Percentiles rank a stretch among this genome's conserved stretches.
These are phyloP conservation scores for Dolichallabes microphthalmus DNA, from an alignment of 2,113 vertebrate genomes.

Conservation along the genomic window DNA sequence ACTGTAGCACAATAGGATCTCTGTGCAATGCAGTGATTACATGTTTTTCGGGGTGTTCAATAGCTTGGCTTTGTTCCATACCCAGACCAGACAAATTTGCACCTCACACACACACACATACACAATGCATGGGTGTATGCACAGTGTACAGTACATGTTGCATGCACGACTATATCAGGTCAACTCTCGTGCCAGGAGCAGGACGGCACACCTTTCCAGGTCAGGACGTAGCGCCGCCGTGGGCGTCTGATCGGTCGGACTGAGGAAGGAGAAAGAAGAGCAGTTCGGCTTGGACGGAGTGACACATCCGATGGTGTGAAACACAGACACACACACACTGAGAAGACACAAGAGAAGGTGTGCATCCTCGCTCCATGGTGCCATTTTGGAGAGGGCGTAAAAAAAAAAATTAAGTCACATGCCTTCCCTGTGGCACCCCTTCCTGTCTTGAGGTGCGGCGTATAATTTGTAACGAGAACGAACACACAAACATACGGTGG, in stretches of 20 bases:
- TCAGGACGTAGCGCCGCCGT: constrained; percentile 17
- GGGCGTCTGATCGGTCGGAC: constrained; percentile 6
- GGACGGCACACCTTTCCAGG: constrained; percentile 12
- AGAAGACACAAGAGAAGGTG: not conserved
- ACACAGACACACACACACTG: not conserved
- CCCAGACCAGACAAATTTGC: not conserved
- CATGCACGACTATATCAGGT: not conserved
- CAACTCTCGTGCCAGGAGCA: not conserved
- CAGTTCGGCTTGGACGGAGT: not conserved
- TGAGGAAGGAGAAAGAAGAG: not conserved
- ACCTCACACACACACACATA: not conserved
- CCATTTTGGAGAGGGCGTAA: not conserved
- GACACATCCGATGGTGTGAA: not conserved
- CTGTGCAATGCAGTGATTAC: constrained; percentile 22
- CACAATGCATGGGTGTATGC: not conserved
- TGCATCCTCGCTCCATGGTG: not conserved
- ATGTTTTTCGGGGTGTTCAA: constrained; percentile 46
- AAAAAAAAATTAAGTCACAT: not conserved
- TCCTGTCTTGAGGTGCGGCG: not conserved
- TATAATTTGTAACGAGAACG: not conserved
- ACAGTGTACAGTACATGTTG: not conserved
- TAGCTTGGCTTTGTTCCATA: constrained; percentile 32
- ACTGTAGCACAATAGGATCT: constrained; percentile 12
- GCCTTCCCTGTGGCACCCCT: not conserved
- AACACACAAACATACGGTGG: not conserved